Conservation (phyloP, 92 coral and sea anemone species). For the Actinernus sp. region DNA sequence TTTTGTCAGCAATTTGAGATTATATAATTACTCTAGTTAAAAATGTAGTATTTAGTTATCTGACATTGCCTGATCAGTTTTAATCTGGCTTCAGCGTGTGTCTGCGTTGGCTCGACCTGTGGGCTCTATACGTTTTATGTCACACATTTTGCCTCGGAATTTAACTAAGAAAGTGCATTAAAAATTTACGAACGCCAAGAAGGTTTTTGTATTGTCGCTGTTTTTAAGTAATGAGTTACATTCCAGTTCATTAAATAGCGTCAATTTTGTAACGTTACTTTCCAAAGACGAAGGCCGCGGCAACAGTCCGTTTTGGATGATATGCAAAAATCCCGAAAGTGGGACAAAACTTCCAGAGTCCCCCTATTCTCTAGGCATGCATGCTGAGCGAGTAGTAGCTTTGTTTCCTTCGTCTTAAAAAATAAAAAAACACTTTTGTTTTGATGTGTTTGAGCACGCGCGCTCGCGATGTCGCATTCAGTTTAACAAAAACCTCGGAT, state of each 20-base stretch:
- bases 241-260: constrained; percentile 76
- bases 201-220: constrained; percentile 68
- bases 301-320: constrained; percentile 18
- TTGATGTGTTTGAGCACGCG: not conserved
- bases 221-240: constrained; percentile 83
- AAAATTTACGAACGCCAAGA: constrained; percentile 70
- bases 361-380: too few relatives aligned
- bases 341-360: not conserved
- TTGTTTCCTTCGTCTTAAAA: too few relatives aligned
- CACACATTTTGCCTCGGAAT: constrained; percentile 64
- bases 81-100: too few relatives aligned
- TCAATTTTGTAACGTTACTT: constrained; percentile 59
- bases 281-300: constrained; percentile 35
- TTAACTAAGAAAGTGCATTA: constrained; percentile 87
- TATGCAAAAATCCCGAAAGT: constrained; percentile 15
- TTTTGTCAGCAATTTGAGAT: constrained; percentile 11
- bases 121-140: too few relatives aligned
- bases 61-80: not conserved
- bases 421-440: not conserved
- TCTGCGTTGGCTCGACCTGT: too few relatives aligned
- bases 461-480: too few relatives aligned
- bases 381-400: too few relatives aligned
- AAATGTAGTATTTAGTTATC: not conserved
- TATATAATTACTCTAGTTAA: constrained; percentile 17
- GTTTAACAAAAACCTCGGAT: constrained; percentile 15